phyloP scores from a whole-genome alignment of 2,113 vertebrate species.

The Noturus placidus region DNA sequence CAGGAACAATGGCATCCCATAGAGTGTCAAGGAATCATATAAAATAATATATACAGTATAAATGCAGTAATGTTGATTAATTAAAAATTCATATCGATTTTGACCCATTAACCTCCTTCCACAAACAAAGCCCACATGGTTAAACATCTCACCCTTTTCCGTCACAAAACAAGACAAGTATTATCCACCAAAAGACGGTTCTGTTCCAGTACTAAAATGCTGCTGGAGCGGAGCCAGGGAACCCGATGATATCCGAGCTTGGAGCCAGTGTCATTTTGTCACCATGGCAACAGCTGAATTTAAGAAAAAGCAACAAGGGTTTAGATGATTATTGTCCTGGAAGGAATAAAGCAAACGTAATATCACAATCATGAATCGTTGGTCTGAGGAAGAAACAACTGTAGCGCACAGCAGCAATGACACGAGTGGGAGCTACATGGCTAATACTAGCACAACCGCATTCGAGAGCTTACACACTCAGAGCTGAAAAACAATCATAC shows the following conservation, averaged over 20 bases:
- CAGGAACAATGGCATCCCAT: neutral
- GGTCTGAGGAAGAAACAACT: neutral
- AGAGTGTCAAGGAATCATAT: neutral
- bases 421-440: neutral
- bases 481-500: neutral
- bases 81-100: neutral
- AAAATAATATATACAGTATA: too few species aligned
- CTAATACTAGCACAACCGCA: neutral
- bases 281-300: constrained; percentile 23
- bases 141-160: neutral
- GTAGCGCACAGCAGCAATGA: neutral
- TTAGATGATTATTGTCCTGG: neutral
- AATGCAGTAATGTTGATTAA: neutral
- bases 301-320: constrained; percentile 13
- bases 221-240: constrained; percentile 5
- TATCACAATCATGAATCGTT: neutral
- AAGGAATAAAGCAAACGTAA: too few species aligned
- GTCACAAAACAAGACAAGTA: neutral
- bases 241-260: constrained; percentile 1
- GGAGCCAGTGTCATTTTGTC: constrained; percentile 20
- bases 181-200: neutral
- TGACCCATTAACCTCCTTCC: neutral
- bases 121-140: neutral
- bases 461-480: neutral
- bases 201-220: neutral